A percentile compares a stretch with the other conserved stretches of the same genome.
phyloP scores from a whole-genome alignment of 2,888 invertebrate species.

The Auanema sp. region DNA sequence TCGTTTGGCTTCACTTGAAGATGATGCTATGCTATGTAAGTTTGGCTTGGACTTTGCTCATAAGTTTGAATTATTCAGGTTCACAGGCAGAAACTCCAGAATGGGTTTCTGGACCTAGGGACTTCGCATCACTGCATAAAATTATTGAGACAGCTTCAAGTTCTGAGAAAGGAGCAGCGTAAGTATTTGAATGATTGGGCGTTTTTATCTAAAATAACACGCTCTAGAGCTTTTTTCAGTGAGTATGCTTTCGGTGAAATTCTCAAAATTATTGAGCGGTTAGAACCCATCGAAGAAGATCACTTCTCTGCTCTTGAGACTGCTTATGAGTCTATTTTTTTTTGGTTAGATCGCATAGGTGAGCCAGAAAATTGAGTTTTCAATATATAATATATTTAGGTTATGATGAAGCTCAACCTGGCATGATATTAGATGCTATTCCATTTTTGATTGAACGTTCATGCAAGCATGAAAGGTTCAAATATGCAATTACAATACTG shows the following conservation, averaged over 20 bases:
- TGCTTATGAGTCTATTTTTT: neutral
- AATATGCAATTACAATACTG: too few species aligned
- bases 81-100: constrained; percentile 17
- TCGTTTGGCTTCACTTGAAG: too few species aligned
- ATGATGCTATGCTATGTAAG: too few species aligned
- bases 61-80: neutral
- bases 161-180: neutral
- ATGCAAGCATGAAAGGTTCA: too few species aligned
- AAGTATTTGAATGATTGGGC: too few species aligned
- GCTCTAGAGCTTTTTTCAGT: constrained; percentile 20
- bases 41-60: too few species aligned
- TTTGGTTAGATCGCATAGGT: neutral
- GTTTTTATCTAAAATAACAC: too few species aligned
- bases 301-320: neutral
- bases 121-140: constrained; percentile 24
- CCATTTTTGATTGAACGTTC: constrained; percentile 23
- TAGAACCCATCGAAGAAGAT: constrained; percentile 22
- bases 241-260: constrained; percentile 36
- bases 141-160: constrained; percentile 26
- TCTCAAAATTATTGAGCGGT: constrained; percentile 30
- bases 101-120: constrained; percentile 31
- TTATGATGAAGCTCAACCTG: constrained; percentile 16
- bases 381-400: neutral
- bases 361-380: neutral
- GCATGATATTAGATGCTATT: constrained; percentile 26